Percentiles rank a stretch among this genome's conserved stretches.
Evolutionary conservation across 2,888 invertebrate genomes (phyloP).

Genomic region (Chelonus formosanus): DNA sequence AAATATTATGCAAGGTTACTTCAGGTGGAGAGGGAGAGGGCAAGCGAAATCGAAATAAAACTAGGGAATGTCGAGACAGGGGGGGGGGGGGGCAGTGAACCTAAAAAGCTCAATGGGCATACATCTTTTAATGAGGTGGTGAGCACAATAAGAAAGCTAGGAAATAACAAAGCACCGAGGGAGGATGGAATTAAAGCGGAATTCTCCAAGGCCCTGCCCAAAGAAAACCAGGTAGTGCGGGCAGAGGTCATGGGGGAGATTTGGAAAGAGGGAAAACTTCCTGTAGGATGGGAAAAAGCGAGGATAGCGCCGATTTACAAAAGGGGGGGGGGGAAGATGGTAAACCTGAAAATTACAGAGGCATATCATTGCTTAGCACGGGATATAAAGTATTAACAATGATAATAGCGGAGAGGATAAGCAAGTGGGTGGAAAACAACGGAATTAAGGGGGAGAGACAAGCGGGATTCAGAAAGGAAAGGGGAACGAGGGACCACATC

Average conservation of each 20-base stretch:
- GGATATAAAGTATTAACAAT: constrained; percentile 12
- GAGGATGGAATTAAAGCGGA: constrained; percentile 25
- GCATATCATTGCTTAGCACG: constrained; percentile 13
- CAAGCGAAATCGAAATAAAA: too few species aligned
- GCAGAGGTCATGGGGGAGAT: constrained; percentile 1
- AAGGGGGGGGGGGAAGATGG: neutral
- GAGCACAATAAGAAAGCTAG: neutral
- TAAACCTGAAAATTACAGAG: constrained; percentile 17
- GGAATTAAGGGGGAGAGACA: neutral
- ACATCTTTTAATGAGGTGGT: too few species aligned
- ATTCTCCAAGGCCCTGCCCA: constrained; percentile 21
- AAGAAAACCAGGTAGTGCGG: neutral
- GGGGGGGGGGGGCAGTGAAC: too few species aligned
- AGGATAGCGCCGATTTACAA: constrained; percentile 23
- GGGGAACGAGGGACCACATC: neutral
- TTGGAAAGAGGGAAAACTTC: constrained; percentile 10
- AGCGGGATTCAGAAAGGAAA: neutral
- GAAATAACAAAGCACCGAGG: constrained; percentile 15
- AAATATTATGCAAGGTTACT: too few species aligned
- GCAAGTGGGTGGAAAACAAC: neutral
- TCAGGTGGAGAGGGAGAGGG: too few species aligned
- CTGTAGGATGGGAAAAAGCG: constrained; percentile 23
- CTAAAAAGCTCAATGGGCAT: too few species aligned
- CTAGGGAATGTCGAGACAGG: too few species aligned
- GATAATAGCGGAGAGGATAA: constrained; percentile 4